phyloP scores from a whole-genome alignment of 2,797 vertebrate genomes.

The Microtus californicus region DNA sequence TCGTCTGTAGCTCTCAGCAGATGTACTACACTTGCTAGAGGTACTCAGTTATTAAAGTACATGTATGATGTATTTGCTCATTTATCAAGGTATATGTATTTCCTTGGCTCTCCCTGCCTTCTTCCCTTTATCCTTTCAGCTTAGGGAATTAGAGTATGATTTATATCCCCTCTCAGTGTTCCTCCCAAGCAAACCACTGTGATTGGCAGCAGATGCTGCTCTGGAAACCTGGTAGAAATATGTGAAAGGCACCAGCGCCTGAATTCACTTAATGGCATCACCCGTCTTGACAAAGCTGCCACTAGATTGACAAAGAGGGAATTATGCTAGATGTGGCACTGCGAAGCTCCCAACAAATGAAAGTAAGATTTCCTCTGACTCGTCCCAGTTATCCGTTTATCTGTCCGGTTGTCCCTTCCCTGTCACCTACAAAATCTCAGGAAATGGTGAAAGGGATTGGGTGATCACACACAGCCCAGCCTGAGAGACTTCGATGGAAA shows the following conservation, averaged over 20 bases:
- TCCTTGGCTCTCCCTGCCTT: conserved; percentile 35
- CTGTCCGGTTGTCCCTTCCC: not conserved
- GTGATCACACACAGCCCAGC: not conserved
- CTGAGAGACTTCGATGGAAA: not conserved
- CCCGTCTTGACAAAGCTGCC: conserved; percentile 12
- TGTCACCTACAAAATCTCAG: not conserved
- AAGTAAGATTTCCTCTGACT: not conserved
- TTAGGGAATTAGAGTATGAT: conserved; percentile 44
- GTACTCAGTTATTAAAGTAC: conserved; percentile 28
- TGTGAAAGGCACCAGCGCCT: conserved; percentile 47
- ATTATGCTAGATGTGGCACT: not conserved
- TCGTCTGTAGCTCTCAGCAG: conserved; percentile 52
- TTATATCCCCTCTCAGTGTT: conserved; percentile 38
- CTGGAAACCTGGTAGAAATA: conserved; percentile 67
- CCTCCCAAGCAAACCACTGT: not conserved
- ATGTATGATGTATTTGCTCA: not conserved
- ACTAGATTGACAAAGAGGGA: not conserved
- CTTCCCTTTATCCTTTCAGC: not conserved
- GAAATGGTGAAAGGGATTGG: too few species aligned
- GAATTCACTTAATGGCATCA: conserved; percentile 52
- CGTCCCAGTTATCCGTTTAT: not conserved
- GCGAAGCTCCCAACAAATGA: not conserved
- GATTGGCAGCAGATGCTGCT: conserved; percentile 60
- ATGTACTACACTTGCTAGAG: conserved; percentile 8
- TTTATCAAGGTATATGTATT: not conserved